phyloP scores from a whole-genome alignment of 2,888 invertebrate genomes.

The Xylocampa areola region DNA sequence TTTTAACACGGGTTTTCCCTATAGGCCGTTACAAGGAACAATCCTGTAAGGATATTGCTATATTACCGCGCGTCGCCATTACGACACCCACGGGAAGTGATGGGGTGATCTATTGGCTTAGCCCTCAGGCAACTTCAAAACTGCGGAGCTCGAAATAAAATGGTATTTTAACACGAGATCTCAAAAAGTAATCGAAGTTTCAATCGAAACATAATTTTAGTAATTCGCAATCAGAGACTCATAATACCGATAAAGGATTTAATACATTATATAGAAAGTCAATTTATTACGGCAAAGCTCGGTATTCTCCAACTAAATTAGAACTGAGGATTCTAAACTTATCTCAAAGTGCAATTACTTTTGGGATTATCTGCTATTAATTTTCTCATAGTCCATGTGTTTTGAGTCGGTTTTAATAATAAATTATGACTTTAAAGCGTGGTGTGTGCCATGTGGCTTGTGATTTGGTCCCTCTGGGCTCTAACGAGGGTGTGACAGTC shows the following conservation, averaged over 20 bases:
- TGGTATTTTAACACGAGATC: neutral
- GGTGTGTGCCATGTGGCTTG: constrained; percentile 66
- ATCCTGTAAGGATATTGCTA: constrained; percentile 47
- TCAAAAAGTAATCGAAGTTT: neutral
- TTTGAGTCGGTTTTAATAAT: constrained; percentile 65
- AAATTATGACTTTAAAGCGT: constrained; percentile 70
- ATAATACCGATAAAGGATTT: constrained; percentile 20
- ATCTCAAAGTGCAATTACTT: constrained; percentile 59
- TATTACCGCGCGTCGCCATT: constrained; percentile 35
- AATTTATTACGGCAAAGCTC: constrained; percentile 33
- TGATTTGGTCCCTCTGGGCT: constrained; percentile 60
- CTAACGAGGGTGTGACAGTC: constrained; percentile 78
- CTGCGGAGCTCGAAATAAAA: constrained; percentile 2
- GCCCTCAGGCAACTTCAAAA: constrained; percentile 5
- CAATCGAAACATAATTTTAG: neutral
- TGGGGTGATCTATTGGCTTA: constrained; percentile 42
- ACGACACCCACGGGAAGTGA: constrained; percentile 39
- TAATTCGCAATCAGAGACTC: neutral
- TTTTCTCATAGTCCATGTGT: constrained; percentile 67
- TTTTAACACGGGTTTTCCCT: constrained; percentile 50
- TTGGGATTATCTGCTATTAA: constrained; percentile 67
- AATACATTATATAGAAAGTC: constrained; percentile 20
- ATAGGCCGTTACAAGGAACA: constrained; percentile 44
- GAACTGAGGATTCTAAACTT: constrained; percentile 39
- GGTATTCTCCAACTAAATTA: constrained; percentile 32